Percentiles rank a stretch among this genome's conserved stretches.
phyloP scores from a whole-genome alignment of 2,888 invertebrate species.

The Hypselothyrea guttata region DNA sequence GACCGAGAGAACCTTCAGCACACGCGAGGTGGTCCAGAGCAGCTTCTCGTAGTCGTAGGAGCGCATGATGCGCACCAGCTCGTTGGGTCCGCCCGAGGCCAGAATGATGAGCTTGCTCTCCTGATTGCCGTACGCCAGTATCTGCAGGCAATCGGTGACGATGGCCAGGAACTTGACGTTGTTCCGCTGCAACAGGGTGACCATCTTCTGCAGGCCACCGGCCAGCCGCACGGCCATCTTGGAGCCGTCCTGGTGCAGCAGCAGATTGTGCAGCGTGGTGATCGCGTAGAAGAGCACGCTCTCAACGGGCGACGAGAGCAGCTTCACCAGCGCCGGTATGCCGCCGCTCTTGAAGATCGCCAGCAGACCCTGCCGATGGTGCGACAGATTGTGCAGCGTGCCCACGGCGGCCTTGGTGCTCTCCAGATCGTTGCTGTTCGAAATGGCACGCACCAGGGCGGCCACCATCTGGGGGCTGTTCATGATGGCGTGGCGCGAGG shows the following conservation, averaged over 20 bases:
- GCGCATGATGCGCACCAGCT: slow-evolving; percentile 98
- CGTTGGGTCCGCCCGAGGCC: slow-evolving; percentile 97
- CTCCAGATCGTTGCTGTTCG: slow-evolving; percentile 97
- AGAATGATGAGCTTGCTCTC: slow-evolving; percentile 98
- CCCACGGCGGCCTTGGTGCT: slow-evolving; percentile 99
- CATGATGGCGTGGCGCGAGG: slow-evolving; percentile 98
- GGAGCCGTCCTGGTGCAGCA: slow-evolving; percentile 98
- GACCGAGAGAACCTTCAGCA: slow-evolving; percentile 98
- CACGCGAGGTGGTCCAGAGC: slow-evolving; percentile 98
- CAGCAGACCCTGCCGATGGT: slow-evolving; percentile 97
- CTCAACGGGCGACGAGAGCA: slow-evolving; percentile 97
- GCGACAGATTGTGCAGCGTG: slow-evolving; percentile 98
- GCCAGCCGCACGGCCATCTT: slow-evolving; percentile 99
- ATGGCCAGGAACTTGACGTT: slow-evolving; percentile 99
- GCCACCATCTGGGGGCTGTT: slow-evolving; percentile 97
- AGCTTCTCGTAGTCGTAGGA: slow-evolving; percentile 99
- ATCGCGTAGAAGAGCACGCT: slow-evolving; percentile 99
- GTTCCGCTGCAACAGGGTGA: slow-evolving; percentile 95
- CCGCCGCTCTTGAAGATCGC: slow-evolving; percentile 99
- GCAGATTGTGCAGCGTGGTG: slow-evolving; percentile 96
- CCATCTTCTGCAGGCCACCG: slow-evolving; percentile 99
- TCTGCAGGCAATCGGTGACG: slow-evolving; percentile 99
- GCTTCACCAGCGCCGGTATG: slow-evolving; percentile 97
- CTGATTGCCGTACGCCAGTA: slow-evolving; percentile 98
- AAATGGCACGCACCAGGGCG: slow-evolving; percentile 96